Evolutionary conservation across 2,888 invertebrate genomes (phyloP).

Genomic region (Pachliopta kotzebuea): DNA sequence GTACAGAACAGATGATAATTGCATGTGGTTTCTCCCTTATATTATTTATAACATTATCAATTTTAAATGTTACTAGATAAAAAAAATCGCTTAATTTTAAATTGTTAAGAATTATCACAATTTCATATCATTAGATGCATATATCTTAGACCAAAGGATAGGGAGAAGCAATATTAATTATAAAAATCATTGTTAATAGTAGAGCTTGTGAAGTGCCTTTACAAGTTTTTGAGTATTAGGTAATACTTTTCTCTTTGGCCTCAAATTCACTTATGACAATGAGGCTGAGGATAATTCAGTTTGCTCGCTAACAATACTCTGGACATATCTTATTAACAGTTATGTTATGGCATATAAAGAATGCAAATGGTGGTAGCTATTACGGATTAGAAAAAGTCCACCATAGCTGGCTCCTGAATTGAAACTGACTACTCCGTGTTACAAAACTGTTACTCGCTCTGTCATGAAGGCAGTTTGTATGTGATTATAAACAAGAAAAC

Average conservation of each 20-base stretch:
- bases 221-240: slow-evolving; percentile 7
- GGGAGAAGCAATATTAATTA: slow-evolving; percentile 20
- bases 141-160: slow-evolving; percentile 11
- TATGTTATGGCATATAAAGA: too few species aligned
- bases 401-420: too few species aligned
- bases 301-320: too few species aligned
- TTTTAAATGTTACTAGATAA: background rate
- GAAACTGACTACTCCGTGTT: too few species aligned
- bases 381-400: too few species aligned
- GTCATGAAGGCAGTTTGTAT: background rate
- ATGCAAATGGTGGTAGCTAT: too few species aligned
- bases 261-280: too few species aligned
- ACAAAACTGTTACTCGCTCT: too few species aligned
- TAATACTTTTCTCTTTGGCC: too few species aligned
- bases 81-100: background rate
- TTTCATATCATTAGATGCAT: slow-evolving; percentile 20
- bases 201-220: slow-evolving; percentile 40
- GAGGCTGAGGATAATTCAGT: too few species aligned
- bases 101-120: background rate
- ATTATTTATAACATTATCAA: background rate
- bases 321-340: too few species aligned
- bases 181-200: slow-evolving; percentile 28
- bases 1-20: background rate
- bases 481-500: background rate
- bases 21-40: background rate